Evolutionary conservation across 1,140 invertebrate genomes (phyloP).

Genomic region (Tetramorium parvispinum): DNA sequence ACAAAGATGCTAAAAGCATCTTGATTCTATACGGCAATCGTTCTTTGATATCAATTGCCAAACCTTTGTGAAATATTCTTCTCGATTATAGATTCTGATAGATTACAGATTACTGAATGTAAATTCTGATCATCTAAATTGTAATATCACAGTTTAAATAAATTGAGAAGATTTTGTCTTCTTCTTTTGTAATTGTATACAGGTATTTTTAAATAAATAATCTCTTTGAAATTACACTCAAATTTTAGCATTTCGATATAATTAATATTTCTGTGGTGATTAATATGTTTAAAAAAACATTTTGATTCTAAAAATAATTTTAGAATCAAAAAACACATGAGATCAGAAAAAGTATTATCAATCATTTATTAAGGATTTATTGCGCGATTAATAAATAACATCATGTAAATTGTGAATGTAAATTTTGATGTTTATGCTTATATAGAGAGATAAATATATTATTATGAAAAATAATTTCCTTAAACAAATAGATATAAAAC

Average conservation of each 20-base stretch:
- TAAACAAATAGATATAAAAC: background rate
- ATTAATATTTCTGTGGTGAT: background rate
- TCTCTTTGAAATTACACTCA: background rate
- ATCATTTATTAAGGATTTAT: background rate
- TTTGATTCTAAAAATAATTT: background rate
- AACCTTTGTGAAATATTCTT: background rate
- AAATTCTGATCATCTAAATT: background rate
- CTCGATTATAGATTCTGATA: background rate
- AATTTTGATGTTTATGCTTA: too few relatives aligned
- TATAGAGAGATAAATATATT: slow-evolving; percentile 14
- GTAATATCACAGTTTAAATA: background rate
- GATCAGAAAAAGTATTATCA: background rate
- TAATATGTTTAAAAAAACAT: background rate
- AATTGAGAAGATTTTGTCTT: background rate
- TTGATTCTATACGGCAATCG: slow-evolving; percentile 22
- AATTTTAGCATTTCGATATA: slow-evolving; percentile 4
- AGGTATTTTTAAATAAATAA: background rate
- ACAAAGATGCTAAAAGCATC: background rate
- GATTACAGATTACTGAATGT: too few relatives aligned
- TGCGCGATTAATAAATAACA: background rate
- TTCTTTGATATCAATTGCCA: slow-evolving; percentile 11
- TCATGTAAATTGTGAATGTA: background rate
- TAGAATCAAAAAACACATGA: background rate
- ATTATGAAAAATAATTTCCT: background rate
- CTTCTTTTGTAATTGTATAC: background rate